These are phyloP conservation scores for Nothocercus nigrocapillus DNA, from an alignment of 2,113 vertebrate species.

Conservation along the genomic window DNA sequence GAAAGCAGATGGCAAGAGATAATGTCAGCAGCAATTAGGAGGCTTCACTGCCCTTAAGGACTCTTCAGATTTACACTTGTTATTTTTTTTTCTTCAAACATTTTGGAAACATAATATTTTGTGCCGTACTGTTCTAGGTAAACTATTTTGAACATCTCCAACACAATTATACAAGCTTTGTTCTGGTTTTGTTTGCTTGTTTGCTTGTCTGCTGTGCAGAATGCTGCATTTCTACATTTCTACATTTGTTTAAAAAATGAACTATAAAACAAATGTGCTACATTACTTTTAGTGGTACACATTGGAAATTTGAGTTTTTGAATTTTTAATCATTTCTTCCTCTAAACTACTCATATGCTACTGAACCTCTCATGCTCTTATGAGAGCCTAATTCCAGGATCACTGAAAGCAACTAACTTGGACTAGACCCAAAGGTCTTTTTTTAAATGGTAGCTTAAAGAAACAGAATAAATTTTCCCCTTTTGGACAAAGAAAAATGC, in stretches of 20 bases:
- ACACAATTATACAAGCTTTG: neutral
- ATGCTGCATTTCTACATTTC: neutral
- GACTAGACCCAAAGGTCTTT: neutral
- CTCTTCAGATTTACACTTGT: neutral
- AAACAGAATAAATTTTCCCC: neutral
- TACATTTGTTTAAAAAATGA: neutral
- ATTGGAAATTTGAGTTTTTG: neutral
- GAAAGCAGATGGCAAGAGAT: constrained; percentile 86
- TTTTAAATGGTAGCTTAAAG: neutral
- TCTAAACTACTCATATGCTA: neutral
- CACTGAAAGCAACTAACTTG: constrained; percentile 11
- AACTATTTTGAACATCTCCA: neutral
- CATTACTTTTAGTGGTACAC: neutral
- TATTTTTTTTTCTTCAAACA: neutral
- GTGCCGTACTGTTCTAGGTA: neutral
- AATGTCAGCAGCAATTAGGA: constrained; percentile 85
- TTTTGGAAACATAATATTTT: neutral
- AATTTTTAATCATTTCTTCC: constrained; percentile 7
- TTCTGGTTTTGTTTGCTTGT: neutral
- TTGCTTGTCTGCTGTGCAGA: neutral
- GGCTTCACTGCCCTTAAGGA: constrained; percentile 64
- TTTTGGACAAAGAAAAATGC: neutral
- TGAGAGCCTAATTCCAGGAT: neutral
- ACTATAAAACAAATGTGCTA: neutral
- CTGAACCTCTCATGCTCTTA: constrained; percentile 23